Evolutionary conservation across 2,888 invertebrate genomes (phyloP).

Genomic region (Caenorhabditis sp.): DNA sequence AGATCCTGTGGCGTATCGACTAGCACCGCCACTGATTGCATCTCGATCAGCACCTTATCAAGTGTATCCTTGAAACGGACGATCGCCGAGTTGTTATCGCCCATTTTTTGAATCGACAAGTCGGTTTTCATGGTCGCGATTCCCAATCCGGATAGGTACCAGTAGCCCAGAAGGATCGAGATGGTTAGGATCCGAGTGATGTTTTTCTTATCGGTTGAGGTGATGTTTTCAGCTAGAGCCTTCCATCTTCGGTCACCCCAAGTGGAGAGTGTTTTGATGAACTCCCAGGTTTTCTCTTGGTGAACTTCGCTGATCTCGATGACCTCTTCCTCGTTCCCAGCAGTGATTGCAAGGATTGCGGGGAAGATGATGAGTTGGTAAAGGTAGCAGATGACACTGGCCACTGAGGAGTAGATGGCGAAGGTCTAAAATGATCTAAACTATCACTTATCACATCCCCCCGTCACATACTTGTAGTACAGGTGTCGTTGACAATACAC

Average conservation of each 20-base stretch:
- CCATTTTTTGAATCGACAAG: slow-evolving; percentile 73
- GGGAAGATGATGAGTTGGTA: slow-evolving; percentile 76
- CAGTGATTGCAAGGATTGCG: slow-evolving; percentile 73
- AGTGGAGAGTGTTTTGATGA: slow-evolving; percentile 50
- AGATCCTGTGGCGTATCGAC: slow-evolving; percentile 70
- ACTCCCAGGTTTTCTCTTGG: neutral
- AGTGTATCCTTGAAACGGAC: slow-evolving; percentile 70
- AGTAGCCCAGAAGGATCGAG: slow-evolving; percentile 66
- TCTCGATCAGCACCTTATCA: slow-evolving; percentile 60
- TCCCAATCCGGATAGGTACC: slow-evolving; percentile 71
- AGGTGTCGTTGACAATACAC: slow-evolving; percentile 75
- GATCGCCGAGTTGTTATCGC: slow-evolving; percentile 63
- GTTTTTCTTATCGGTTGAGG: slow-evolving; percentile 37
- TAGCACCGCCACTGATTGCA: slow-evolving; percentile 72
- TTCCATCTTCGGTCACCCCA: slow-evolving; percentile 64
- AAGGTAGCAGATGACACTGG: slow-evolving; percentile 72
- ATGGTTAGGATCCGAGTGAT: slow-evolving; percentile 50
- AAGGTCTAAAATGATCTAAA: slow-evolving; percentile 70
- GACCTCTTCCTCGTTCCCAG: slow-evolving; percentile 65
- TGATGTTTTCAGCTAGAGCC: slow-evolving; percentile 62
- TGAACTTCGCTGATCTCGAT: neutral
- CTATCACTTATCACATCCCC: no score
- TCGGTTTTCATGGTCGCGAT: slow-evolving; percentile 70
- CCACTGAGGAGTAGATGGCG: slow-evolving; percentile 76
- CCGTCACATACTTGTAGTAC: slow-evolving; percentile 68